Base-by-base conservation (phyloP, 2,888 invertebrate genomes). In the Drosophila cognata region DNA sequence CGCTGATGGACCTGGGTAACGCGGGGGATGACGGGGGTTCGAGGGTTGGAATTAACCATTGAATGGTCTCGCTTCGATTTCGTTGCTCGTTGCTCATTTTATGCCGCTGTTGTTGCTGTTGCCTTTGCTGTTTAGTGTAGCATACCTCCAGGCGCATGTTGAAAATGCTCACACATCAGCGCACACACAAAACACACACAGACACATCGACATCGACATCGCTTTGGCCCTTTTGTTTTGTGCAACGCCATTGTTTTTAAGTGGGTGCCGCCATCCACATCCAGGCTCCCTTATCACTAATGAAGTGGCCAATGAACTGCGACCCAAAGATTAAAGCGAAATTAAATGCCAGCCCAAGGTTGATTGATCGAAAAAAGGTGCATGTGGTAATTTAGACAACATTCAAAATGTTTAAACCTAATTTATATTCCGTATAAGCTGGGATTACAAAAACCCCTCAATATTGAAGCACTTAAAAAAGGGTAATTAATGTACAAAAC, bases 271-370 rank as follows among this genome's bases (percentile, higher is more conserved):
- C 76, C 56, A 56, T 56, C n/a, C 28, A 88, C 68, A 81, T 88
- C 83, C 83, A 74, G n/a, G 62, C 56, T 51, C 69, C 80, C 82
- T 87, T 80, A 84, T 82, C 87, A 84, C 89, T 85, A 85, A 88
- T 88, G 84, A 85, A 85, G 87, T 84, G 84, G 82, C 85, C 88
- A 89, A 89, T 86, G 89, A 89, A 84, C 89, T 86, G 88, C 74
- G 75, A 81, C 79, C 84, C 88, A 73, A 85, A 85, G 84, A 85
- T 85, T 85, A 85, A 85, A 85, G 88, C 84, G 84, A 84, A 79
- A 85, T 85, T 88, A 88, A 85, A 85, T 88, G 81, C 74, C 86
- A 69, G 69, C 68, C 71, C 71, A 61, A 79, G 55, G 52, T 69
- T 79, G 79, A 79, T 79, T 76, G 79, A 79, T 79, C 80, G 72